A percentile compares a stretch with the other conserved stretches of the same genome.
Conservation (phyloP, 2,113 vertebrate genomes). For the Actenoides lindsayi region DNA sequence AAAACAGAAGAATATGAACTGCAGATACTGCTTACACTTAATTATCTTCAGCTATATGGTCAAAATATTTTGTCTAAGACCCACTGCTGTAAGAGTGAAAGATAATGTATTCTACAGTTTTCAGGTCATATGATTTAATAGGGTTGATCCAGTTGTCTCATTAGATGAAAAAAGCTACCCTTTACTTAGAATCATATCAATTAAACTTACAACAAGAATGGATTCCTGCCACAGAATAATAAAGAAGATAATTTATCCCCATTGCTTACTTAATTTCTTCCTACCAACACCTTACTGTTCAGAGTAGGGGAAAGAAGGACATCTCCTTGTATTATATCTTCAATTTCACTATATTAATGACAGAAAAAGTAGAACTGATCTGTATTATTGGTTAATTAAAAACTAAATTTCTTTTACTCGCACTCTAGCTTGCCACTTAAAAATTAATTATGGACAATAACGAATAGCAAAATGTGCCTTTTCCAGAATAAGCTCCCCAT, state of each 20-base stretch:
- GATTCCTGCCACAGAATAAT: background rate
- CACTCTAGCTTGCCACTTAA: background rate
- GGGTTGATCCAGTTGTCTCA: background rate
- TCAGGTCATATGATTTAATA: background rate
- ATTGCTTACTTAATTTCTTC: constrained; percentile 36
- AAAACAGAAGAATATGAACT: background rate
- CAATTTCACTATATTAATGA: background rate
- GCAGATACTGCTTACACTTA: background rate
- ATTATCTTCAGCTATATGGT: background rate
- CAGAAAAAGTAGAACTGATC: background rate
- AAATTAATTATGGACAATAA: constrained; percentile 63
- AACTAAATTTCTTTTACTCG: background rate
- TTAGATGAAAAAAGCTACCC: constrained; percentile 23
- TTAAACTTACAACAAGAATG: constrained; percentile 15
- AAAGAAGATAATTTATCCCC: background rate
- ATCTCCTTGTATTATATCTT: background rate
- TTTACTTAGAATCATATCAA: background rate
- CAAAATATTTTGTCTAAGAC: constrained; percentile 14
- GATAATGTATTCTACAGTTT: background rate
- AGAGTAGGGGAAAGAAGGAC: background rate
- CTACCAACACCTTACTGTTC: background rate
- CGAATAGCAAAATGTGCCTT: constrained; percentile 12
- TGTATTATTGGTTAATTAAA: constrained; percentile 54
- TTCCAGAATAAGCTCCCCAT: constrained; percentile 27
- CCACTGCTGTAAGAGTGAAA: background rate